phyloP scores from a whole-genome alignment of 2,888 invertebrate genomes.

The Adelognathus sp. region DNA sequence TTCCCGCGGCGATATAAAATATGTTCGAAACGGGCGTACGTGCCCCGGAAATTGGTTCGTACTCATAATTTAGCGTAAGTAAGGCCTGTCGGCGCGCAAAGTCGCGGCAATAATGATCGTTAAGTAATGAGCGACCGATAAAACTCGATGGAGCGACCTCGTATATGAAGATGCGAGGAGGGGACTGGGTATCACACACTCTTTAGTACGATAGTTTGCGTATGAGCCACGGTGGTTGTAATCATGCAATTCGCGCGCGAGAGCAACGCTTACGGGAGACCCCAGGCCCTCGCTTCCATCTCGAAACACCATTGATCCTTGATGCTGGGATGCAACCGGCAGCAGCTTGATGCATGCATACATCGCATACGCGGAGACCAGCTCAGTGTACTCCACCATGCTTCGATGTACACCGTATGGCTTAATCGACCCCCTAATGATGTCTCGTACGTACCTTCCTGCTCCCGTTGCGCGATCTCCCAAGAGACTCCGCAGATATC shows the following conservation, averaged over 20 bases:
- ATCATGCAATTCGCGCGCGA: slow-evolving; percentile 61
- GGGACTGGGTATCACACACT: no score
- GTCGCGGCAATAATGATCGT: slow-evolving; percentile 77
- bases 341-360: slow-evolving; percentile 3
- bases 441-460: slow-evolving; percentile 62
- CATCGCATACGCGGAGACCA: slow-evolving; percentile 4
- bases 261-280: slow-evolving; percentile 38
- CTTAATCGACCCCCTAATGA: slow-evolving; percentile 73
- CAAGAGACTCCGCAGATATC: slow-evolving; percentile 25
- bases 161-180: slow-evolving; percentile 10
- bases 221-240: slow-evolving; percentile 48
- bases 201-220: slow-evolving; percentile 45
- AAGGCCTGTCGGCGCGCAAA: slow-evolving; percentile 68
- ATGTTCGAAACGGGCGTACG: slow-evolving; percentile 30
- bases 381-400: slow-evolving; percentile 1
- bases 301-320: slow-evolving; percentile 8
- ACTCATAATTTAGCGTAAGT: slow-evolving; percentile 73
- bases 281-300: slow-evolving; percentile 34
- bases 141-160: slow-evolving; percentile 36
- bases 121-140: slow-evolving; percentile 73
- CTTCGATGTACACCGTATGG: slow-evolving; percentile 58
- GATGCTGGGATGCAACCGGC: neutral
- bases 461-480: slow-evolving; percentile 43
- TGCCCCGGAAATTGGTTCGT: slow-evolving; percentile 74
- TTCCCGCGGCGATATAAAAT: neutral